A percentile compares a stretch with the other conserved stretches of the same genome.
These are phyloP conservation scores for Lethenteron reissneri DNA, from an alignment of 2,113 vertebrate species.

Conservation along the genomic window DNA sequence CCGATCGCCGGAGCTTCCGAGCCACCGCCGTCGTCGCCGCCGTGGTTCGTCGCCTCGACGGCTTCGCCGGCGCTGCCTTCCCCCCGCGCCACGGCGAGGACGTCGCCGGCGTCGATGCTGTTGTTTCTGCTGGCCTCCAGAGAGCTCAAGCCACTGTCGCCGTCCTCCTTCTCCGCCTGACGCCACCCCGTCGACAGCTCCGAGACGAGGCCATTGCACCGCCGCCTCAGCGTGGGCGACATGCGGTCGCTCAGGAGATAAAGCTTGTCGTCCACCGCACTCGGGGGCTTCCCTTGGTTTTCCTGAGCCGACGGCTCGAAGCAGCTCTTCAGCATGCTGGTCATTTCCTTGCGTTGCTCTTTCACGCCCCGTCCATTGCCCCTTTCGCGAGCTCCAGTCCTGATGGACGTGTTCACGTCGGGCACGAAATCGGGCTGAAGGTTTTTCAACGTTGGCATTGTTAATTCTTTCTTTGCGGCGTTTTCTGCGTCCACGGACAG, in stretches of 20 bases:
- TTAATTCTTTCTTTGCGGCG: too few relatives aligned
- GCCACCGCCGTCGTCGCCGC: neutral
- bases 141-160: constrained; percentile 14
- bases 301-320: constrained; percentile 8
- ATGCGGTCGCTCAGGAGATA: constrained; percentile 21
- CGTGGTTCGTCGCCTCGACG: neutral
- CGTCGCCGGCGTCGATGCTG: constrained; percentile 29
- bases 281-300: constrained; percentile 18
- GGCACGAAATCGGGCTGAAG: too few relatives aligned
- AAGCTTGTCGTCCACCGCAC: constrained; percentile 15
- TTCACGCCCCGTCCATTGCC: neutral
- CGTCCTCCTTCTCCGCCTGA: constrained; percentile 16
- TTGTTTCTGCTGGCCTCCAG: constrained; percentile 16
- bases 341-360: neutral
- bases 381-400: neutral
- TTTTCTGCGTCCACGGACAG: too few relatives aligned
- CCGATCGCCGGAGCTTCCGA: neutral
- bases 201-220: constrained; percentile 11
- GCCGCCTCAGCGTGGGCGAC: constrained; percentile 26
- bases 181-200: constrained; percentile 4
- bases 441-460: too few relatives aligned
- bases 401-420: neutral
- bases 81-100: constrained; percentile 24
- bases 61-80: constrained; percentile 17
- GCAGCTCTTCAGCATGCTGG: neutral